Base-by-base conservation (phyloP, 2,888 invertebrate species). In the Lasioglossum lativentre region DNA sequence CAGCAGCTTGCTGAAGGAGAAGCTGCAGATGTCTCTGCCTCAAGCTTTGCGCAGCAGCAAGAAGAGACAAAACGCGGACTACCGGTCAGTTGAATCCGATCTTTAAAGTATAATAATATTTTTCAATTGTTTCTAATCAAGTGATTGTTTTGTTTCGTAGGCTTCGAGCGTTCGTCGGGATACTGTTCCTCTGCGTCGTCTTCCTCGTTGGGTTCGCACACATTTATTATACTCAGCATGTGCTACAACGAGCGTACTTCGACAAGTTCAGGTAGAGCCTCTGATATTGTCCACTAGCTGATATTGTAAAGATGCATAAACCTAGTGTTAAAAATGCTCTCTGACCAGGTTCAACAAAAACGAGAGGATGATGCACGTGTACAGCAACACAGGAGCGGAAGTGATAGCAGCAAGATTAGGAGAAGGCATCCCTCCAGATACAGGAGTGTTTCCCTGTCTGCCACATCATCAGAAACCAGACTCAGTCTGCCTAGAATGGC, bases 171-270 rank as follows among this genome's bases (percentile, higher is more conserved):
- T 98, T 98, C 94, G 98, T 98, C 0, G 96, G 96, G 0, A 96
- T 98, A 75, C 96, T 98, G 93, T 98, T 98, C 93, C 96, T 98
- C 2, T 97, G 97, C 38, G 97, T 98, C 45, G 97, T 97, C 0
- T 97, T 98, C 94, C 96, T 98, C 94, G 97, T 98, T 34, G 97
- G 97, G 0, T 97, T 98, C 92, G 98, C 98, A 0, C 98, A 98
- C 92, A 96, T 98, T 1, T 96, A 98, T 83, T 98, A 98, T 94
- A 97, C 98, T 86, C 97, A 97, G 92, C 97, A 98, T 94, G 97
- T 98, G 0, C 95, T 97, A 42, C 97, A 98, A 85, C 97, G 97
- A 92, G 97, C 98, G 0, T 98, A 98, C 95, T 98, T 98, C 94
- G 97, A 97, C 73, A 97, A 97, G 92, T 97, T 98, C 78, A 97